Conservation (phyloP, 2,113 vertebrate genomes). For the Emydocephalus ijimae region DNA sequence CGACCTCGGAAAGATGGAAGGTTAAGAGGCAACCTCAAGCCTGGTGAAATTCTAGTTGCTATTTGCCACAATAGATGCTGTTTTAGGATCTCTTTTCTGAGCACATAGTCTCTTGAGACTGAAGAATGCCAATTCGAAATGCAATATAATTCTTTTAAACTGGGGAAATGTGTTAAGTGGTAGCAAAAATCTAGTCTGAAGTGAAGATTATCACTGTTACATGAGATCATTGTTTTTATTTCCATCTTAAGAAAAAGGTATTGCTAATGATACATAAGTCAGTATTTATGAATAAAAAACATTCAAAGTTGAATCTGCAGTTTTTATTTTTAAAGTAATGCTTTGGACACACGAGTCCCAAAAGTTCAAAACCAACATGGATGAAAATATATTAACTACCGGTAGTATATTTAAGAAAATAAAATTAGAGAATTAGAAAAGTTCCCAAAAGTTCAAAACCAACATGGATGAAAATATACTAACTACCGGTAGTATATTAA, state of each 20-base stretch:
- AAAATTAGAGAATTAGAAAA: no score
- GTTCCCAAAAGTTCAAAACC: not conserved
- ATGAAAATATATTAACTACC: not conserved
- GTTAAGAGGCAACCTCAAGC: no score
- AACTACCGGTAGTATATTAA: not conserved
- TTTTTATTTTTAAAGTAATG: not conserved
- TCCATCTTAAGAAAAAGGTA: not conserved
- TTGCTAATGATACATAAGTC: not conserved
- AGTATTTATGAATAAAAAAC: not conserved
- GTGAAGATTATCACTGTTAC: not conserved
- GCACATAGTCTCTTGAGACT: no score
- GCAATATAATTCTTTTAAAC: not conserved
- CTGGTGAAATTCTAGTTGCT: not conserved
- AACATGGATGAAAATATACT: not conserved
- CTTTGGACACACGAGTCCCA: not conserved
- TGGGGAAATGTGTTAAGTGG: not conserved
- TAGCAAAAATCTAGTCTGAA: not conserved
- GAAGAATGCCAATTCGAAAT: not conserved
- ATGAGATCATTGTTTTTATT: not conserved
- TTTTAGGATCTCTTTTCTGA: no score
- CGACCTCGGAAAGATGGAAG: no score
- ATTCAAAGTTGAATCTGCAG: not conserved
- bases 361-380: not conserved
- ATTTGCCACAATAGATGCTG: not conserved
- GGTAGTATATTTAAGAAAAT: not conserved